phyloP scores from a whole-genome alignment of 2,113 vertebrate genomes.

The Anseranas semipalmata region DNA sequence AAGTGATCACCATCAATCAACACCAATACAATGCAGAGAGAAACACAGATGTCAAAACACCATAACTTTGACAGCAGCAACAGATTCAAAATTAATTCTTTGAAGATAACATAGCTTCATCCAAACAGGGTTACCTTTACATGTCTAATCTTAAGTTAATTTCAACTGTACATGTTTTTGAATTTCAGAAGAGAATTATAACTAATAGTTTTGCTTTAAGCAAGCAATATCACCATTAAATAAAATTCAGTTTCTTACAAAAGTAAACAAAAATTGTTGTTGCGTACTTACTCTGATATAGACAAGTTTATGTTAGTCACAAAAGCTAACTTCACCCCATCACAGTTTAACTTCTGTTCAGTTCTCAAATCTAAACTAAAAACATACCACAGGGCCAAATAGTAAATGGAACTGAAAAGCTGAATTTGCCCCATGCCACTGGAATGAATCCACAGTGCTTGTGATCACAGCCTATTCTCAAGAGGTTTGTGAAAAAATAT shows the following conservation, averaged over 20 bases:
- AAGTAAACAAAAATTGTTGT: not conserved
- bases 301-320: not conserved
- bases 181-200: not conserved
- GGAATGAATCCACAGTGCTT: not conserved
- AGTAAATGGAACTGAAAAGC: not conserved
- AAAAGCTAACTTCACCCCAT: accelerated
- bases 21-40: not conserved
- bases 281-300: not conserved
- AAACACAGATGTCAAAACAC: not conserved
- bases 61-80: not conserved
- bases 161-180: not conserved
- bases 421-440: not conserved
- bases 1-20: not conserved
- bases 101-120: not conserved
- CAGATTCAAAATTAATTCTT: not conserved
- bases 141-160: not conserved
- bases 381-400: not conserved
- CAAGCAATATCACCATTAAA: not conserved
- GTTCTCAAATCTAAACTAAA: not conserved
- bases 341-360: not conserved
- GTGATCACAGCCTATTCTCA: not conserved
- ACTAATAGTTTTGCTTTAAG: not conserved
- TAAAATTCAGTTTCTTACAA: not conserved
- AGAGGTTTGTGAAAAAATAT: not conserved
- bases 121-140: not conserved